Evolutionary conservation across 2,888 invertebrate genomes (phyloP).

Genomic region (Petrolisthes manimaculis): DNA sequence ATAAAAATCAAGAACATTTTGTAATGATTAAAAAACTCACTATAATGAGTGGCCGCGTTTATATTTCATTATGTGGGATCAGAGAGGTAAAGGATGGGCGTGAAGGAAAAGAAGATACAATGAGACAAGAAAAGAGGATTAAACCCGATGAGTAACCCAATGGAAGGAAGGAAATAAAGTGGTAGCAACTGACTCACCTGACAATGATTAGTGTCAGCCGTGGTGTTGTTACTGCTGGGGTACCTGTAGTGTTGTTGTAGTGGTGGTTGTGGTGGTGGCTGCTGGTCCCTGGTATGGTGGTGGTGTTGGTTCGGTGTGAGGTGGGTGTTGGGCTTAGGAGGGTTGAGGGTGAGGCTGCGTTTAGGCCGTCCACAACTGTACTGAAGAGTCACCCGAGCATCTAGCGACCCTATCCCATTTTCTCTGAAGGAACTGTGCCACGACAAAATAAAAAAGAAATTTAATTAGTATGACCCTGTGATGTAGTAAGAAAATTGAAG

Average conservation of each 20-base stretch:
- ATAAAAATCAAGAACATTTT: no score
- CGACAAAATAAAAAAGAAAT: neutral
- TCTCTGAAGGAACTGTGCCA: slow-evolving; percentile 31
- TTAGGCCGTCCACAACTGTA: slow-evolving; percentile 27
- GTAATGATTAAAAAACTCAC: no score
- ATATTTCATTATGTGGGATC: neutral
- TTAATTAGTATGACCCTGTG: neutral
- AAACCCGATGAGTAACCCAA: no score
- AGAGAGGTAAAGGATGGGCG: neutral
- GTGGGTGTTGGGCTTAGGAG: slow-evolving; percentile 18
- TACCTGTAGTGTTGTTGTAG: neutral
- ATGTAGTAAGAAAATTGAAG: no score
- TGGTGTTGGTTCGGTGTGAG: neutral
- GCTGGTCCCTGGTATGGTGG: neutral
- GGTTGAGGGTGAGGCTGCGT: slow-evolving; percentile 11
- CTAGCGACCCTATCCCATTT: slow-evolving; percentile 38
- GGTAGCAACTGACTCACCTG: neutral
- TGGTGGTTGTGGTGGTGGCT: neutral
- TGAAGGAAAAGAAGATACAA: neutral
- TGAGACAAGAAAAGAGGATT: neutral
- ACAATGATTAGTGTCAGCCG: slow-evolving; percentile 18
- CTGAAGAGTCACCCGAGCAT: slow-evolving; percentile 29
- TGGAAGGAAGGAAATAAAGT: no score
- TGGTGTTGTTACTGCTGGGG: neutral
- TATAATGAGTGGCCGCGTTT: no score